Evolutionary conservation across 2,797 vertebrate genomes (phyloP), one percentile per base, ranked within the genome.

Genomic region (Pyrocephalus nanus): DNA sequence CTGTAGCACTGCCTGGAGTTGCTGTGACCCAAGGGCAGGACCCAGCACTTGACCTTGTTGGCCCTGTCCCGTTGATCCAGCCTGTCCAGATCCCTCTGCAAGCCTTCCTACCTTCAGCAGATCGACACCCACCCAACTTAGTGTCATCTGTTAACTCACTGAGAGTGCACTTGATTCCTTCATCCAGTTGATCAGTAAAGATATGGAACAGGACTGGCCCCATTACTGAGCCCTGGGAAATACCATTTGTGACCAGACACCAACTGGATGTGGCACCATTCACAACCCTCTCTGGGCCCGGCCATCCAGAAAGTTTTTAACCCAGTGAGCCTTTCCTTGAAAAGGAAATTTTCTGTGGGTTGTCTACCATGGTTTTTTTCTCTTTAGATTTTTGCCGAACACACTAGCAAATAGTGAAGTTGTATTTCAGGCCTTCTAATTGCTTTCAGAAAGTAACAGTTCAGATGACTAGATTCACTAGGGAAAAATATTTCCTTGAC

Each of bases 91-190:
- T 72, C 43, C 51, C 43, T 65, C 18, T 65, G 5, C 16, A 38
- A 79, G 23, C 51, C 15, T 36, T 18, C 12, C 36, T 19, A 10
- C 10, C 14, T 62, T 25, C 32, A 32, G 22, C 18, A 38, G 27
- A 38, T 38, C 15, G 23, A 29, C 29, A 29, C 7, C 45, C n/a
- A 15, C 15, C 10, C 15, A 79, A 3, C 18, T 65, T 50, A 16
- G 11, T 25, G 22, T 58, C 66, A 51, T 30, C 23, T 45, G 27
- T n/a, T 27, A 57, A 29, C 64, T 43, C 50, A 14, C 19, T 29
- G 23, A 38, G 12, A 5, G 10, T 29, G 6, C 1, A 2, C 51
- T 79, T 0, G 0, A 25, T 65, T 23, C 12, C 27, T 17, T 4
- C 0, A 0, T 79, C 58, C 11, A 11, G 18, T 50, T 57, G 10